Conservation (phyloP, 2,888 invertebrate species). For the Spodoptera littoralis region DNA sequence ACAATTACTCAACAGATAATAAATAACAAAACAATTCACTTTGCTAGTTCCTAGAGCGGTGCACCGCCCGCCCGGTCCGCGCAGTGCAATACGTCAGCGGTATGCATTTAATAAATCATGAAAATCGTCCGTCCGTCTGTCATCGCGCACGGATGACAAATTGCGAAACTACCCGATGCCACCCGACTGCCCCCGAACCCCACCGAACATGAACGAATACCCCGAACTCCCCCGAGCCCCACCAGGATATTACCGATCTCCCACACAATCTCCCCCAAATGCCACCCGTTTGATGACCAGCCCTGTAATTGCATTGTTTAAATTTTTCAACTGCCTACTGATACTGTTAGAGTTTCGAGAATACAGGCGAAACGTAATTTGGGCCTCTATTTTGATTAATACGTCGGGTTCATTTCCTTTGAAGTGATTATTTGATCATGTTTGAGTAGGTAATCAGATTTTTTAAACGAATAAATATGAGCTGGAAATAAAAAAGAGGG, state of each 20-base stretch:
- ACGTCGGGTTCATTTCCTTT: not conserved
- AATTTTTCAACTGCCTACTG: slow-evolving; percentile 29
- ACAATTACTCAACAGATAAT: slow-evolving; percentile 18
- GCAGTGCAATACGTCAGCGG: slow-evolving; percentile 70
- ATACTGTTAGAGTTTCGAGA: slow-evolving; percentile 24
- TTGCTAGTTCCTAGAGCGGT: slow-evolving; percentile 36
- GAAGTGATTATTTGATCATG: not conserved
- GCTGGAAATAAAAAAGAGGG: no score
- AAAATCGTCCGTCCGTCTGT: slow-evolving; percentile 76
- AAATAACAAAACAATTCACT: slow-evolving; percentile 30
- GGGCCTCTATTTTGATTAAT: slow-evolving; percentile 11
- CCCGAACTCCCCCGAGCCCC: slow-evolving; percentile 29
- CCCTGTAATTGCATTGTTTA: slow-evolving; percentile 42
- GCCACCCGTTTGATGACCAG: slow-evolving; percentile 53
- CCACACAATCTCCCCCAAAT: slow-evolving; percentile 2
- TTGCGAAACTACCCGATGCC: slow-evolving; percentile 64
- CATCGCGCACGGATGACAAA: slow-evolving; percentile 76
- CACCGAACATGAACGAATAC: slow-evolving; percentile 27
- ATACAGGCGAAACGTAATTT: not conserved
- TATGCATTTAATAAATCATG: slow-evolving; percentile 82
- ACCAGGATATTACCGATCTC: slow-evolving; percentile 26
- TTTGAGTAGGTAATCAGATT: not conserved
- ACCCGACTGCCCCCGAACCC: slow-evolving; percentile 48
- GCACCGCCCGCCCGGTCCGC: slow-evolving; percentile 21
- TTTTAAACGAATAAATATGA: no score